Evolutionary conservation across 2,797 vertebrate genomes (phyloP).

Genomic region (Microchirus variegatus): DNA sequence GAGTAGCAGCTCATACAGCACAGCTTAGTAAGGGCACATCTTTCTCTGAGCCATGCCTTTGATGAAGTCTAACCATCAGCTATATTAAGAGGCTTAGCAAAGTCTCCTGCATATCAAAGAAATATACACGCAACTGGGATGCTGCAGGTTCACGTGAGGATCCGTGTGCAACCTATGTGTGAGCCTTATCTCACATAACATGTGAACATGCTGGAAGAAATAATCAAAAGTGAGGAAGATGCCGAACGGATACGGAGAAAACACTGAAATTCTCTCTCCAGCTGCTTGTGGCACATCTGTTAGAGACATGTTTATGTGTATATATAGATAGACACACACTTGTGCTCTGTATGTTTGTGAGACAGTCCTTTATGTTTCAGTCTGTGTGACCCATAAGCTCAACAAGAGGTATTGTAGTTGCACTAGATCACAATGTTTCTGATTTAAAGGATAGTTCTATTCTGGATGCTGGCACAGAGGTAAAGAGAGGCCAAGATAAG

Average conservation of each 20-base stretch:
- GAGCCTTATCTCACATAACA: constrained; percentile 36
- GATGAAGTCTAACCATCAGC: constrained; percentile 63
- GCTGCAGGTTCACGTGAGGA: constrained; percentile 39
- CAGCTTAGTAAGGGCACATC: constrained; percentile 45
- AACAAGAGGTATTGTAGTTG: constrained; percentile 21
- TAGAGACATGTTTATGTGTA: no score
- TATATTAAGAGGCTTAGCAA: constrained; percentile 61
- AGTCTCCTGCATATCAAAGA: constrained; percentile 53
- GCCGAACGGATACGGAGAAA: constrained; percentile 35
- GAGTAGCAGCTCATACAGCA: constrained; percentile 30
- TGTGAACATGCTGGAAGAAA: constrained; percentile 36
- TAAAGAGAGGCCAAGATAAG: no score
- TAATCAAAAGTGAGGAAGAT: background rate
- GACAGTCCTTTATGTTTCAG: constrained; percentile 48
- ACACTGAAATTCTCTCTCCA: constrained; percentile 72
- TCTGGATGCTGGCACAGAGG: background rate
- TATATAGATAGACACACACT: no score
- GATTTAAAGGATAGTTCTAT: constrained; percentile 9
- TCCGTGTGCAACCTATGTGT: constrained; percentile 26
- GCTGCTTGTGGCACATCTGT: constrained; percentile 67
- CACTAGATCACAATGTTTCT: constrained; percentile 5
- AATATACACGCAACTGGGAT: constrained; percentile 31
- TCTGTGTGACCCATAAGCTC: constrained; percentile 38
- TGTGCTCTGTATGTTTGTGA: constrained; percentile 39
- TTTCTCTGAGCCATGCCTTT: constrained; percentile 58